Conservation (phyloP, 23 tunicate species). For the Ascidia mentula region DNA sequence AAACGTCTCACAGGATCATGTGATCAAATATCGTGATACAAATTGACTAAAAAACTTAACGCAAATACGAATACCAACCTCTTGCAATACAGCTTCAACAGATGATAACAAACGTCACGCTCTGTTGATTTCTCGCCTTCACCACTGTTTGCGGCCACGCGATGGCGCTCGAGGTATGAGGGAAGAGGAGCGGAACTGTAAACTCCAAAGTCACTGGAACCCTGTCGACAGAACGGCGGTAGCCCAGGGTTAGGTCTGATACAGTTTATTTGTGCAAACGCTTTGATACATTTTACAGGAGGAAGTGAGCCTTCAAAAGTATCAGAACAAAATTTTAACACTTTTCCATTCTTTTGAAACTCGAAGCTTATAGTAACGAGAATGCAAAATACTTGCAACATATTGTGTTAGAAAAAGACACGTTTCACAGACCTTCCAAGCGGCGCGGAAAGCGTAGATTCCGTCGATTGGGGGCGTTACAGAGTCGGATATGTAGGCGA, state of each 20-base stretch:
- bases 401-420: too few species aligned
- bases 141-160: conserved; percentile 14
- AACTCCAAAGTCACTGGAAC: conserved; percentile 46
- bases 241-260: background rate
- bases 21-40: too few species aligned
- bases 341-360: too few species aligned
- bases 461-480: conserved; percentile 45
- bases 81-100: conserved; percentile 61
- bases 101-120: conserved; percentile 71
- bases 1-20: too few species aligned
- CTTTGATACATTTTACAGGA: too few species aligned
- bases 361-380: too few species aligned
- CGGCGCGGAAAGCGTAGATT: conserved; percentile 36
- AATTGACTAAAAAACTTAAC: too few species aligned
- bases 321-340: too few species aligned
- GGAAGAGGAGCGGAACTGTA: conserved; percentile 80
- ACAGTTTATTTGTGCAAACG: too few species aligned
- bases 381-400: too few species aligned
- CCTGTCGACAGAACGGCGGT: conserved; percentile 48
- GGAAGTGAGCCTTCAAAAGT: too few species aligned
- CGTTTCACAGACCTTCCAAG: conserved; percentile 69
- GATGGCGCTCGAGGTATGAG: conserved; percentile 43
- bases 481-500: conserved; percentile 45
- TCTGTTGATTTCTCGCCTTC: conserved; percentile 27
- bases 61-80: too few species aligned